Evolutionary conservation across 2,113 vertebrate genomes (phyloP).

Genomic region (Rhinogobius similis): DNA sequence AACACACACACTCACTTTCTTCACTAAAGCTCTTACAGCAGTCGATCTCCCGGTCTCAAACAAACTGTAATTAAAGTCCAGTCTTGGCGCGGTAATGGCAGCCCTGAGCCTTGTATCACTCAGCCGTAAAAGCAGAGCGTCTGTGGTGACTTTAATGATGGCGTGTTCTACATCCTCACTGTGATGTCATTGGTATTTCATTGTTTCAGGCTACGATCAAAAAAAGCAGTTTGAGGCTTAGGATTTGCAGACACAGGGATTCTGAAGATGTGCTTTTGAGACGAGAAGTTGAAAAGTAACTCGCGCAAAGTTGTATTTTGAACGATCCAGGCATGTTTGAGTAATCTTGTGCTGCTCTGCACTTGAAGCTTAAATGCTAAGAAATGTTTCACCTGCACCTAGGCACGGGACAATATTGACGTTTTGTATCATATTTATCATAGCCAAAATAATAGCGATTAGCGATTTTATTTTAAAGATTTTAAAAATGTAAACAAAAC

Average conservation of each 20-base stretch:
- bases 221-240: not conserved
- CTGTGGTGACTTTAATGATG: conserved; percentile 27
- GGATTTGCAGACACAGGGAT: not conserved
- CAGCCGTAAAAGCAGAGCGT: conserved; percentile 36
- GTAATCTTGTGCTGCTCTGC: no score
- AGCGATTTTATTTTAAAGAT: no score
- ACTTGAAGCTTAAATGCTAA: no score
- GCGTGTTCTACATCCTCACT: conserved; percentile 11
- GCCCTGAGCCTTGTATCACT: not conserved
- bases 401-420: no score
- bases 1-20: conserved; percentile 27
- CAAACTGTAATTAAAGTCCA: conserved; percentile 48
- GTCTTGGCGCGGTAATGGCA: conserved; percentile 40
- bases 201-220: not conserved
- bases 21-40: conserved; percentile 42
- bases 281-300: no score
- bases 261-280: no score
- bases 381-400: no score
- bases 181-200: not conserved
- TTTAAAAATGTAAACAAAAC: no score
- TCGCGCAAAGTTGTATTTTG: no score
- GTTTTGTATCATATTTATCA: no score
- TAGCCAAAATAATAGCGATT: no score
- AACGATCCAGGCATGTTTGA: no score
- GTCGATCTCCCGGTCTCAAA: conserved; percentile 17